Evolutionary conservation across 1,140 invertebrate genomes (phyloP).

Genomic region (Formica selysi): DNA sequence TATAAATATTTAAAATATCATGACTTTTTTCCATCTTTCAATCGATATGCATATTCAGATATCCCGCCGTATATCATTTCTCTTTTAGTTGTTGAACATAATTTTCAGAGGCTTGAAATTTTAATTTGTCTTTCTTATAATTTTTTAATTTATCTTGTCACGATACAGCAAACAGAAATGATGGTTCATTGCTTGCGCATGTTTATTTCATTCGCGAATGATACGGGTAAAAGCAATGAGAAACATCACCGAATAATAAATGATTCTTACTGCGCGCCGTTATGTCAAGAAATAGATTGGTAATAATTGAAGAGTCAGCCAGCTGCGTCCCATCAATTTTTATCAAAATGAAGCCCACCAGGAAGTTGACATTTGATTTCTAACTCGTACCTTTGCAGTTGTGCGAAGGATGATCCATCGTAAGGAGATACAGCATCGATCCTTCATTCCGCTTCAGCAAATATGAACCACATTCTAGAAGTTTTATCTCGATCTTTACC

Average conservation of each 20-base stretch:
- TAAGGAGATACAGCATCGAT: not conserved
- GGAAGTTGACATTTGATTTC: slow-evolving; percentile 34
- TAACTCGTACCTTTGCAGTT: not conserved
- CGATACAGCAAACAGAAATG: slow-evolving; percentile 17
- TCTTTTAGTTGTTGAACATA: not conserved
- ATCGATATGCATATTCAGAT: not conserved
- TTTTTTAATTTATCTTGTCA: slow-evolving; percentile 41
- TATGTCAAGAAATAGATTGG: slow-evolving; percentile 44
- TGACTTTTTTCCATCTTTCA: not conserved
- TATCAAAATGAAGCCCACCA: slow-evolving; percentile 39
- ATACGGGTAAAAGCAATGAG: slow-evolving; percentile 35
- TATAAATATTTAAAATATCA: slow-evolving; percentile 26
- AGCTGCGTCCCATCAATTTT: slow-evolving; percentile 55
- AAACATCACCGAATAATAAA: slow-evolving; percentile 49
- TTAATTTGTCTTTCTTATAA: slow-evolving; percentile 32
- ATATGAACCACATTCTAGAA: not conserved
- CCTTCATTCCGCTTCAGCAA: not conserved
- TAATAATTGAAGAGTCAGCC: slow-evolving; percentile 14
- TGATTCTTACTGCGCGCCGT: slow-evolving; percentile 48
- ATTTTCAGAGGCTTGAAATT: slow-evolving; percentile 20
- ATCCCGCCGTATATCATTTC: not conserved
- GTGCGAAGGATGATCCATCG: not conserved
- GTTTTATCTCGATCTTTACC: not conserved
- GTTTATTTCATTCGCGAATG: slow-evolving; percentile 33
- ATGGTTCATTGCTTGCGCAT: slow-evolving; percentile 18